Evolutionary conservation across 37 sponge, comb jelly and placozoan species (phyloP), one percentile per base, ranked within the genome.

Genomic region (Eunapius fragilis): DNA sequence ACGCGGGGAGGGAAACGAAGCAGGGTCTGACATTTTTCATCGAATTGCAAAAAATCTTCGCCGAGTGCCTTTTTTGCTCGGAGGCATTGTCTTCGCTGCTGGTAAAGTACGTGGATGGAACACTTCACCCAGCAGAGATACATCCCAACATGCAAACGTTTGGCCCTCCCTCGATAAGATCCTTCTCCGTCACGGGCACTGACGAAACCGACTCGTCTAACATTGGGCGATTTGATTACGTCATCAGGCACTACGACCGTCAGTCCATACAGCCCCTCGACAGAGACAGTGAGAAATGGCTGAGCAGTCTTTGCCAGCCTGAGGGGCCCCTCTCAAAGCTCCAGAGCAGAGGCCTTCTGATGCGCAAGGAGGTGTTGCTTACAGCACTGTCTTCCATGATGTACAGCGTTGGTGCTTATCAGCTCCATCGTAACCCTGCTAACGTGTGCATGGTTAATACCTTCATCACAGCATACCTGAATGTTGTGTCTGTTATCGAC

Each of bases 401-500:
- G 76, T 84, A 74, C 73, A 84, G 80, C 71, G 76, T 80, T 47
- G 92, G 81, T 23, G 72, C 84, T 33, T 80, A 84, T 27, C 76
- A 84, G 31, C 31, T 84, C 67, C 88, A 36, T 1, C 25, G 31
- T 4, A 25, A 69, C 34, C 28, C 6, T 0, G 36, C 33, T 3
- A 80, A 58, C 36, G 72, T 84, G 23, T 45, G 31, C 13, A 33
- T 49, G 25, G 37, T 85, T 2, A 82, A 86, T 30, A 49, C 71
- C n/a, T 86, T 83, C 47, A 78, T 91, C n/a, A n/a, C 37, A 12
- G 83, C 87, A 24, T 91, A 75, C 75, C 33, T 91, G 28, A 28
- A 58, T 25, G 72, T 77, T 36, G 76, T 35, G 19, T 83, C 87
- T 78, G 83, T 87, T 68, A 47, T 91, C 25, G 79, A 86, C 23